phyloP scores from a whole-genome alignment of 2,797 vertebrate species.

The Hoplostethus atlanticus region DNA sequence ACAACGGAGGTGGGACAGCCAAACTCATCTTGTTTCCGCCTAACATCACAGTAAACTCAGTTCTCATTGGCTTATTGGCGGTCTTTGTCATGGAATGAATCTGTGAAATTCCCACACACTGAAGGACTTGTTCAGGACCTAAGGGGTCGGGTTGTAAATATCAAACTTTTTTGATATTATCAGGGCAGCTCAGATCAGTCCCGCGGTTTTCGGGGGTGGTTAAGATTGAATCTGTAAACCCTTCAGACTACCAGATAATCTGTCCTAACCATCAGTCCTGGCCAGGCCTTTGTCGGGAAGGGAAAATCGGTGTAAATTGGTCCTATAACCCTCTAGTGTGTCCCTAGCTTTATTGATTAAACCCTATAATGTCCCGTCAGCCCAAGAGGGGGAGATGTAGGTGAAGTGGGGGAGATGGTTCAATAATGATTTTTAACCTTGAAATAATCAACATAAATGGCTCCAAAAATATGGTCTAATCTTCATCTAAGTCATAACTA shows the following conservation, averaged over 20 bases:
- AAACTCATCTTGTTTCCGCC: too few species aligned
- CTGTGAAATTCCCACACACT: not conserved
- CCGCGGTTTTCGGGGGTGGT: not conserved
- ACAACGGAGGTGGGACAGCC: too few species aligned
- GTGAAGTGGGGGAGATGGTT: conserved; percentile 6
- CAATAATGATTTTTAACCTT: not conserved
- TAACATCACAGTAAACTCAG: too few species aligned
- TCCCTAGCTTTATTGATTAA: conserved; percentile 46
- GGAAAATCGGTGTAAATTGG: conserved; percentile 49
- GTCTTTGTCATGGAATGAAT: too few species aligned
- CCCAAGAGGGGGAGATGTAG: conserved; percentile 6
- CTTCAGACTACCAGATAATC: conserved; percentile 54
- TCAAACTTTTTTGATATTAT: conserved; percentile 34
- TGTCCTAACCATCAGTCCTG: conserved; percentile 37
- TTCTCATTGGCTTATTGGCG: too few species aligned
- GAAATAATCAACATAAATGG: conserved; percentile 15
- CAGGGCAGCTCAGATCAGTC: conserved; percentile 23
- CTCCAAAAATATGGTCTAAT: not conserved
- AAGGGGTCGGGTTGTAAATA: conserved; percentile 19
- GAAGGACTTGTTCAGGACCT: not conserved
- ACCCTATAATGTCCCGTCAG: conserved; percentile 27
- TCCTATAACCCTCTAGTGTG: conserved; percentile 42
- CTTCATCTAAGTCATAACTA: too few species aligned
- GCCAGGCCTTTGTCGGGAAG: conserved; percentile 30
- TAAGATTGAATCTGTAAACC: conserved; percentile 44